These are phyloP conservation scores for Abrostola triplasia DNA, from an alignment of 2,888 invertebrate genomes.

Conservation along the genomic window DNA sequence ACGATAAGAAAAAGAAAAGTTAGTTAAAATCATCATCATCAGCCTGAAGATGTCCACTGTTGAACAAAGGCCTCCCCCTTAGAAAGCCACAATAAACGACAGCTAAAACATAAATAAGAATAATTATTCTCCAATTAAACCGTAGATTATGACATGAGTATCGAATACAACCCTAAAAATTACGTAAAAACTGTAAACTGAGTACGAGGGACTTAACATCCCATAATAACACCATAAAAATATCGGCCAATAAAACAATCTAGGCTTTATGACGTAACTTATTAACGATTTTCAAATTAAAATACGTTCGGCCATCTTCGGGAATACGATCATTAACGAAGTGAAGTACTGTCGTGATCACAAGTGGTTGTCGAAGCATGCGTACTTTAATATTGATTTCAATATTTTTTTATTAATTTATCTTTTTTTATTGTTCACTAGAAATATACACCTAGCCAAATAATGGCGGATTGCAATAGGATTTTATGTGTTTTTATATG, in stretches of 20 bases:
- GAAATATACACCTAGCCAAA: too few species aligned
- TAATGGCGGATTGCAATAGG: too few species aligned
- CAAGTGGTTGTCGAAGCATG: constrained; percentile 1
- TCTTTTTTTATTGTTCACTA: too few species aligned
- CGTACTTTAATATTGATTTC: neutral
- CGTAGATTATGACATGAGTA: neutral
- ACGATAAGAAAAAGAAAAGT: neutral
- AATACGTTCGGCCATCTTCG: constrained; percentile 33
- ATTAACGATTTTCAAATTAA: constrained; percentile 50
- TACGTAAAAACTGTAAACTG: constrained; percentile 15
- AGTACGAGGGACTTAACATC: constrained; percentile 16
- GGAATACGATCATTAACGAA: constrained; percentile 33
- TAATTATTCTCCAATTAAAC: constrained; percentile 1
- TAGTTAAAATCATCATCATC: too few species aligned
- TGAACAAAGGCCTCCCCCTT: too few species aligned
- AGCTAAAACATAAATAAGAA: neutral
- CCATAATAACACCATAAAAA: constrained; percentile 48
- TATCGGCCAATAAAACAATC: constrained; percentile 48
- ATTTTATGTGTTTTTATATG: too few species aligned
- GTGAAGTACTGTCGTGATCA: constrained; percentile 12
- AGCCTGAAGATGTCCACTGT: too few species aligned
- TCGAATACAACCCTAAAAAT: constrained; percentile 8
- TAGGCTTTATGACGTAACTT: constrained; percentile 45
- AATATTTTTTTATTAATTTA: too few species aligned
- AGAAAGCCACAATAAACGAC: neutral